Percentiles rank a stretch among this genome's conserved stretches.
Evolutionary conservation across 1,140 invertebrate species (phyloP).

Genomic region (Saccostrea cuccullata): DNA sequence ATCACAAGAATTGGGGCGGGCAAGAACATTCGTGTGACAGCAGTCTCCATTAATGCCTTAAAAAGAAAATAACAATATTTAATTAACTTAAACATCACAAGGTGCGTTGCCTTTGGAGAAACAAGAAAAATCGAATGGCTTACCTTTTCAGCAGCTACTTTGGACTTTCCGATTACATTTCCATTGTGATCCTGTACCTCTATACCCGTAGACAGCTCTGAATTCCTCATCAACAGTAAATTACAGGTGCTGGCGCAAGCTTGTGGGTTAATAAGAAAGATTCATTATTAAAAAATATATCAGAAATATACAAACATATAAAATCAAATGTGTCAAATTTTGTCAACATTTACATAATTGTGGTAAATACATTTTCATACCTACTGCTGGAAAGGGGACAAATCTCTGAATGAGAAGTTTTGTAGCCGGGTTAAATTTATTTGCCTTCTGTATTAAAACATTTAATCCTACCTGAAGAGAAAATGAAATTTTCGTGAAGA

Average conservation of each 20-base stretch:
- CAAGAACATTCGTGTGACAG: conserved; percentile 77
- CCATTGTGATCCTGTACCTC: conserved; percentile 78
- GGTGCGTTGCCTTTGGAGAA: no score
- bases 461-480: conserved; percentile 75
- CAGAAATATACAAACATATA: no score
- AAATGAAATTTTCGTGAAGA: background rate
- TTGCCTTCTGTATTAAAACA: conserved; percentile 77
- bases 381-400: conserved; percentile 80
- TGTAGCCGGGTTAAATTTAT: conserved; percentile 75
- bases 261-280: conserved; percentile 45
- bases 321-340: no score
- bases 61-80: conserved; percentile 43
- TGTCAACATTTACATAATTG: no score
- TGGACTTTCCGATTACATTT: conserved; percentile 79
- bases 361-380: conserved; percentile 62
- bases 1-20: conserved; percentile 78
- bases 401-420: conserved; percentile 80
- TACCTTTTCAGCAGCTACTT: conserved; percentile 80
- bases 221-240: conserved; percentile 80
- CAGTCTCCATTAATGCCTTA: conserved; percentile 77
- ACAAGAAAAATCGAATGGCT: background rate
- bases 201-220: conserved; percentile 80
- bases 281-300: no score
- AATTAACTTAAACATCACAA: background rate
- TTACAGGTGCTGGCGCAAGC: conserved; percentile 80